These are phyloP conservation scores for Dinoponera quadriceps DNA, from an alignment of 1,140 invertebrate genomes.

Conservation along the genomic window DNA sequence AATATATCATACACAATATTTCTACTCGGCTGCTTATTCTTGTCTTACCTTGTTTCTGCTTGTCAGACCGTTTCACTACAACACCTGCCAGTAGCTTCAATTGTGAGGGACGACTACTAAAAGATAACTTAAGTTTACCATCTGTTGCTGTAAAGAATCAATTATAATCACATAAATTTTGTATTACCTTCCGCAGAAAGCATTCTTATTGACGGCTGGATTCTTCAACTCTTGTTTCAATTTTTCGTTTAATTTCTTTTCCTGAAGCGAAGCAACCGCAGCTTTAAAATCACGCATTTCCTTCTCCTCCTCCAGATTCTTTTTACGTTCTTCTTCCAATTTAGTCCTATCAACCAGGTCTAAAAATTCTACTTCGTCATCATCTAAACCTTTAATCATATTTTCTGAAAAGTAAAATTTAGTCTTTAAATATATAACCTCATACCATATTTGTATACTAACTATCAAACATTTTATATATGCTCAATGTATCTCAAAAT, in stretches of 20 bases:
- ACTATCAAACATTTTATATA: background rate
- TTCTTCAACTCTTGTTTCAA: constrained; percentile 87
- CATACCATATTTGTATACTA: constrained; percentile 7
- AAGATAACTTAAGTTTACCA: constrained; percentile 57
- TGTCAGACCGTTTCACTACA: constrained; percentile 86
- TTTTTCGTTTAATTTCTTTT: constrained; percentile 90
- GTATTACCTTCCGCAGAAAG: constrained; percentile 76
- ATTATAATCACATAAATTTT: constrained; percentile 19
- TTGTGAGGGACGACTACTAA: constrained; percentile 84
- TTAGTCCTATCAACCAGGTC: constrained; percentile 95
- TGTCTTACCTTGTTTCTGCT: constrained; percentile 84
- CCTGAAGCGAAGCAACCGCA: constrained; percentile 91
- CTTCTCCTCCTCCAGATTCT: constrained; percentile 92
- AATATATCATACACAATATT: constrained; percentile 12
- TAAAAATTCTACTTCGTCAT: constrained; percentile 97
- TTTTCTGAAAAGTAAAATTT: constrained; percentile 89
- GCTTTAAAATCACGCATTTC: constrained; percentile 94
- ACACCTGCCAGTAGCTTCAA: constrained; percentile 87
- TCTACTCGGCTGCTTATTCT: background rate
- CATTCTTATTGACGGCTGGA: constrained; percentile 78
- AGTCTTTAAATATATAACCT: constrained; percentile 2
- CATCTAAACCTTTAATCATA: constrained; percentile 97
- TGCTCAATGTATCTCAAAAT: constrained; percentile 10
- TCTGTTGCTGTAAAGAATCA: constrained; percentile 39
- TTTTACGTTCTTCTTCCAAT: constrained; percentile 92